Base-by-base conservation (phyloP, 2,888 invertebrate genomes). In the Orthosia gothica region DNA sequence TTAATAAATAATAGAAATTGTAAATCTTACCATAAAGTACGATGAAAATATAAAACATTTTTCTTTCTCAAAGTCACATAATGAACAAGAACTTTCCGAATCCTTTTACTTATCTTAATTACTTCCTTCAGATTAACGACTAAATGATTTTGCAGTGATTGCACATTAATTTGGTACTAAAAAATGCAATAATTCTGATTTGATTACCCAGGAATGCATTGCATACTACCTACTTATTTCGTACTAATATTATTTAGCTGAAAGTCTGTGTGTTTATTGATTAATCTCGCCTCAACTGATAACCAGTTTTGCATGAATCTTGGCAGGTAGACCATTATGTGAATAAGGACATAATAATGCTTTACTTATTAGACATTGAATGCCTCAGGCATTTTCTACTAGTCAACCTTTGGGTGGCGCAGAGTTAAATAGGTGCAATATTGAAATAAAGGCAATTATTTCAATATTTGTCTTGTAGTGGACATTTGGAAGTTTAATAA, bases 11-110 rank as follows among this genome's bases (percentile, higher is more conserved):
- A 40, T 50, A 50, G 9, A 26, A 66, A 47, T 57, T 11, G 5
- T 3, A 13, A 64, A 3, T n/a, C 77, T 83, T 63, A 83, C 84
- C 77, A 62, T 71, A 83, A 12, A 83, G 47, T 18, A 81, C 18
- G 0, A 74, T 57, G 11, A 72, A 61, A 64, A 76, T 65, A 57
- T 59, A 49, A 54, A 69, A 50, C 72, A 82, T 84, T 76, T 71
- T 82, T 58, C 63, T 73, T 58, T 23, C 12, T 55, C 18, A 47
- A 80, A 32, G 45, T 80, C 47, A 23, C 59, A 63, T 59, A 76
- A 32, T 55, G 12, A 59, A 70, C 9, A 50, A 55, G 26, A 70
- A 58, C 4, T 45, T 45, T 5, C n/a, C 12, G 40, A 47, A 58
- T 40, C 45, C 16, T 49, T 57, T n/a, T 20, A 26, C 12, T 52